Base-by-base conservation (phyloP, 2,113 vertebrate species). In the Etia nguti region DNA sequence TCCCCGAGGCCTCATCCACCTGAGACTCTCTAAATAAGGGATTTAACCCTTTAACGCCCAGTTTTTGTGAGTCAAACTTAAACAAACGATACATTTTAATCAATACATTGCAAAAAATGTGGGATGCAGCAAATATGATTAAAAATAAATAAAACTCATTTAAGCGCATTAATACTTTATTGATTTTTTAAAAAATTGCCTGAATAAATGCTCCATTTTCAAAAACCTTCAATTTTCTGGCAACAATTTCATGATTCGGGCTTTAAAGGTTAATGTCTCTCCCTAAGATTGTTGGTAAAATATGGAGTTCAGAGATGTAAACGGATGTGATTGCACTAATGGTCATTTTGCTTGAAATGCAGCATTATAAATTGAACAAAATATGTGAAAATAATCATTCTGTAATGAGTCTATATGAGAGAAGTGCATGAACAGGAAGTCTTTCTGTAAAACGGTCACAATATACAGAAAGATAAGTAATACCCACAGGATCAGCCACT, bases 181-280 rank as follows among this genome's bases (percentile, higher is more conserved):
- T 3, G 0, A 34, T 20, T 34, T 29, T 56, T 57, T 34, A 2
- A 0, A 2, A 0, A 34, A 62, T 11, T 62, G 59, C 59, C 16
- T 34, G 59, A 34, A 34, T 11, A 36, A 62, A 62, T 62, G 31
- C 59, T 62, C 0, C 2, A 62, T 62, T 62, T 62, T 36, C 29
- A 34, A 62, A 11, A 62, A 11, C 29, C 11, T 62, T 62, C 3
- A 36, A 62, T n/a, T 65, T 65, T 12, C 18, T 36, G 60, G 60
- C 6, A 65, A 36, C 31, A 36, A n/a, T 65, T 65, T 65, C 6
- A 65, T 18, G n/a, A 65, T 36, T 65, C 10, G 0, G 0, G 60
- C 18, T 65, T 65, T 65, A 36, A 65, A 12, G 60, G 0, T 65
- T 38, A 65, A 65, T 38, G 12, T 65, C 31, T 36, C 2, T 12